Evolutionary conservation across 1,140 invertebrate genomes (phyloP).

Genomic region (Adoxophyes honmai): DNA sequence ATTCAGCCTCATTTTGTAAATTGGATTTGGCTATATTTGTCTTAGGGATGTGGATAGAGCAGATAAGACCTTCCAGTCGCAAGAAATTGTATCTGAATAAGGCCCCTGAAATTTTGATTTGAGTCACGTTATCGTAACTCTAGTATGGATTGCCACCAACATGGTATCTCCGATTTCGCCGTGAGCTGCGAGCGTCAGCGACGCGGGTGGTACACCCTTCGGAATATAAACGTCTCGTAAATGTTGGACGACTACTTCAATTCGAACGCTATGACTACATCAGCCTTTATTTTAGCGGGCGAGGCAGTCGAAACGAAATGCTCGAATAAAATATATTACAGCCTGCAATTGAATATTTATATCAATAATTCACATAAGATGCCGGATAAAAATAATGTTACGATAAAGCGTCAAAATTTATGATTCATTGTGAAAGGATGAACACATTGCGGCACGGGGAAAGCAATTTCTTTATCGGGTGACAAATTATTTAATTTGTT

Average conservation of each 20-base stretch:
- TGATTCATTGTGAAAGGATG: no score
- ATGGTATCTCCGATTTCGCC: constrained; percentile 39
- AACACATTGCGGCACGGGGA: no score
- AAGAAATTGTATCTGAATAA: no score
- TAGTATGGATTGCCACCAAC: constrained; percentile 35
- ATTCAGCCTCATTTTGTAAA: no score
- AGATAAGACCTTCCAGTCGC: no score
- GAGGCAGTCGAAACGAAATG: constrained; percentile 1
- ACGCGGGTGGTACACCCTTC: constrained; percentile 49
- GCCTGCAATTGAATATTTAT: constrained; percentile 14
- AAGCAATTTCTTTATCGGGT: no score
- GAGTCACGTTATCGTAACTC: constrained; percentile 21
- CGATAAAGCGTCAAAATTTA: no score
- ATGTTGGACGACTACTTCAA: constrained; percentile 34
- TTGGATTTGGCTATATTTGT: no score
- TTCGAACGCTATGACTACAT: constrained; percentile 21
- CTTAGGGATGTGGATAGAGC: no score
- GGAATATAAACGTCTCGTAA: constrained; percentile 54
- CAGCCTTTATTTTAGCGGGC: constrained; percentile 4
- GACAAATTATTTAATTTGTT: not conserved
- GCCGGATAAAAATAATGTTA: no score
- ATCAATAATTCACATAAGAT: not conserved
- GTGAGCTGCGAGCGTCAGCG: constrained; percentile 35
- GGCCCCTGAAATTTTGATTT: no score
- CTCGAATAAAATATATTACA: constrained; percentile 6